Evolutionary conservation across 2,888 invertebrate species (phyloP), one percentile per base, ranked within the genome.

Genomic region (Myopa testacea): DNA sequence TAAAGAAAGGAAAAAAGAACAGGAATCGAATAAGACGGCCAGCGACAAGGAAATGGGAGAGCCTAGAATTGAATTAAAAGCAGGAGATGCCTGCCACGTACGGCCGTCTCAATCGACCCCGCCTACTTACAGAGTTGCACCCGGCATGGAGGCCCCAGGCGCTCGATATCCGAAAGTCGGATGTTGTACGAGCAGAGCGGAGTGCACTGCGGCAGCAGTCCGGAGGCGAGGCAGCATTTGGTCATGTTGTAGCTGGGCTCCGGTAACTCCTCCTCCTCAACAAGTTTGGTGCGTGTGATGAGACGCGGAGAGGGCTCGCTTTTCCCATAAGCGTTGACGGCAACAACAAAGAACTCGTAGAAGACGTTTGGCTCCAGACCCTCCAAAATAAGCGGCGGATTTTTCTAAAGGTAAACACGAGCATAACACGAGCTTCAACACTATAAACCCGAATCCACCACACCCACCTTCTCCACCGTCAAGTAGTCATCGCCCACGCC

Each of bases 141-240:
- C n/a, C 93, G 92, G 86, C 95, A 96, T 3, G 93, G 91, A 4
- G 93, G 92, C 7, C 94, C 95, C 78, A 96, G 87, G 63, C 91
- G 90, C 85, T 94, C 92, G 79, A 96, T 91, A 86, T 95, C 95
- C 4, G 93, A 93, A 93, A 96, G 94, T 84, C 93, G 94, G 72
- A 95, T 95, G 86, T 95, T 93, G 87, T 95, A 96, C 0, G 94
- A 92, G 85, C 96, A 96, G 14, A 96, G 91, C 0, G 95, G 94
- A 90, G 94, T 91, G 86, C 95, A 95, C 78, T 89, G 88, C 7
- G 89, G 88, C 81, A 88, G 75, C 50, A 90, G 81, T 16, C 93
- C 93, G 6, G 94, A 94, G 4, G 92, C 91, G 50, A 93, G 92
- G 87, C 96, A 96, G 86, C 96, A 96, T 6, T 93, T 92, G 0